Percentiles rank a stretch among this genome's conserved stretches.
Conservation (phyloP, 2,797 vertebrate genomes). For the Poeciliopsis infans region DNA sequence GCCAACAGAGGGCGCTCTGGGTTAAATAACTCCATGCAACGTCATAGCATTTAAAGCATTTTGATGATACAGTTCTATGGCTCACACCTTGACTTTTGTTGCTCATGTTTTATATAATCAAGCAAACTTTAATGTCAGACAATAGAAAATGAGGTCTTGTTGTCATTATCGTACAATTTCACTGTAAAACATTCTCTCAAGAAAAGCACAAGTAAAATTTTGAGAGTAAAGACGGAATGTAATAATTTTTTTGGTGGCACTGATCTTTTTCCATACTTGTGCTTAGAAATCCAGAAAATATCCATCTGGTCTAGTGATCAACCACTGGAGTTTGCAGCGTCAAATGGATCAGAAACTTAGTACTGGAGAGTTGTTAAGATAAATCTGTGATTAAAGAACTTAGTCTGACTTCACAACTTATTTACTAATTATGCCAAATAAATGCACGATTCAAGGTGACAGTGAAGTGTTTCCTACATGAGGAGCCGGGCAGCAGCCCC, state of each 20-base stretch:
- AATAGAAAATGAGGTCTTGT: background rate
- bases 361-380: background rate
- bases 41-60: background rate
- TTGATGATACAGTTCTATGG: background rate
- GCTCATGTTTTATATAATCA: background rate
- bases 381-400: background rate
- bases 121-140: background rate
- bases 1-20: slow-evolving; percentile 7
- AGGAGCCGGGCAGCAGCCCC: slow-evolving; percentile 86
- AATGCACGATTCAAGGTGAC: background rate
- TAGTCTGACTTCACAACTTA: background rate
- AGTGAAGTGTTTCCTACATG: slow-evolving; percentile 41
- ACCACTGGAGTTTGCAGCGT: background rate
- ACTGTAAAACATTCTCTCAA: background rate
- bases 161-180: background rate
- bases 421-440: background rate
- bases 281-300: background rate
- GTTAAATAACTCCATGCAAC: background rate
- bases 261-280: no score
- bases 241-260: no score
- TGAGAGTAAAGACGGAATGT: no score
- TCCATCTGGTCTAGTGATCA: background rate
- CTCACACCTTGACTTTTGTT: background rate
- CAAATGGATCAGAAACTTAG: background rate
- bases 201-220: background rate